A percentile compares a stretch with the other conserved stretches of the same genome.
phyloP scores from a whole-genome alignment of 2,797 vertebrate genomes.

The Decapterus maruadsi region DNA sequence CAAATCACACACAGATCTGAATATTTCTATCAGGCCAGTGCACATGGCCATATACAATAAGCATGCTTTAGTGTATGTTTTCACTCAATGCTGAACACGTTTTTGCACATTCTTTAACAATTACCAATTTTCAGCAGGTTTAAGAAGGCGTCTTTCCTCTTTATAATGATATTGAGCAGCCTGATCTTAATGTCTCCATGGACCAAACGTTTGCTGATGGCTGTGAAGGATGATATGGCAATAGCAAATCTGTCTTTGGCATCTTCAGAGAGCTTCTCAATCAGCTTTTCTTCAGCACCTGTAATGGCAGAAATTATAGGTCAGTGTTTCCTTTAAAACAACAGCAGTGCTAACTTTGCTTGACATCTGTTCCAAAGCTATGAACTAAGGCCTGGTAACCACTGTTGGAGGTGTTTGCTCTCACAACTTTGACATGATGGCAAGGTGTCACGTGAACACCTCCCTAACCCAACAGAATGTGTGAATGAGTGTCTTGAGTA shows the following conservation, averaged over 20 bases:
- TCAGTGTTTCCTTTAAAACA: neutral
- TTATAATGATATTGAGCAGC: constrained; percentile 83
- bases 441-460: neutral
- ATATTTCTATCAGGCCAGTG: neutral
- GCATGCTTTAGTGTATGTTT: neutral
- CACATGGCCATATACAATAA: neutral
- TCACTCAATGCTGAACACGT: neutral
- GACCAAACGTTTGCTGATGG: constrained; percentile 65
- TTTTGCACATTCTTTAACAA: fast-evolving
- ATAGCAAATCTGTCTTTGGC: constrained; percentile 80
- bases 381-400: neutral
- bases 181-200: constrained; percentile 79
- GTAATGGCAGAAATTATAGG: constrained; percentile 27
- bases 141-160: constrained; percentile 72
- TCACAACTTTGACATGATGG: neutral
- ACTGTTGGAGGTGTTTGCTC: neutral
- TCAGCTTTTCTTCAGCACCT: constrained; percentile 83
- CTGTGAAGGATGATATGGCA: constrained; percentile 82
- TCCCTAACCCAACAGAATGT: fast-evolving
- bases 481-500: too few relatives aligned
- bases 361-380: neutral
- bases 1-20: neutral
- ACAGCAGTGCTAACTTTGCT: neutral
- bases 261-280: constrained; percentile 81
- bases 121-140: constrained; percentile 88